Percentiles rank a stretch among this genome's conserved stretches.
phyloP scores from a whole-genome alignment of 2,888 invertebrate species.

The Megaustenia siamemsis region DNA sequence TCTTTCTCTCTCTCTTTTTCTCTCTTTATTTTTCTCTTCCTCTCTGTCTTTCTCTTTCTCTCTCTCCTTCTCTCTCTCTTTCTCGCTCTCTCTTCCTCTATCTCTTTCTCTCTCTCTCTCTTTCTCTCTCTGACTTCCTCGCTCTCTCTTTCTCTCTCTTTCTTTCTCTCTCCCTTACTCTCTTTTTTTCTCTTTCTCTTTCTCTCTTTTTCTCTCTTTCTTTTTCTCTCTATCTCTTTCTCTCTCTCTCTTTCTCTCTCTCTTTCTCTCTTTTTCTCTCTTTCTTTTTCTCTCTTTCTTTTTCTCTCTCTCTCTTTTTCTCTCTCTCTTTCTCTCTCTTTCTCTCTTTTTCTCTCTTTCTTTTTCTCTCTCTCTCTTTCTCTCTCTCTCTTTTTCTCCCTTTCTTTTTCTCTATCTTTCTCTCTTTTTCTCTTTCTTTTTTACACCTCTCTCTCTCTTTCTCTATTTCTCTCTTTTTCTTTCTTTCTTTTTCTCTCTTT shows the following conservation, averaged over 20 bases:
- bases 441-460: background rate
- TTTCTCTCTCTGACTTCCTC: background rate
- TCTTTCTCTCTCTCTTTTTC: background rate
- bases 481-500: background rate
- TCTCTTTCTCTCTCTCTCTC: background rate
- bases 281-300: background rate
- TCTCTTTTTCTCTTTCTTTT: background rate
- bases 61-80: background rate
- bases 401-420: no score
- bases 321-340: background rate
- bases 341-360: background rate
- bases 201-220: background rate
- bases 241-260: background rate
- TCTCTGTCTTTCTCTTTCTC: conserved; percentile 7
- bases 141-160: background rate
- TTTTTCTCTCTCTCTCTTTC: background rate
- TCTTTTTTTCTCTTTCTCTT: background rate
- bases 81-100: background rate
- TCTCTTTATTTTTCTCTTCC: background rate
- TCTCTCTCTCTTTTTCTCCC: no score
- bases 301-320: no score
- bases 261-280: background rate
- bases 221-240: background rate
- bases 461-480: background rate
- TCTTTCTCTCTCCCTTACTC: background rate